phyloP scores from a whole-genome alignment of 2,797 vertebrate species.

The Sebastes taczanowskii region DNA sequence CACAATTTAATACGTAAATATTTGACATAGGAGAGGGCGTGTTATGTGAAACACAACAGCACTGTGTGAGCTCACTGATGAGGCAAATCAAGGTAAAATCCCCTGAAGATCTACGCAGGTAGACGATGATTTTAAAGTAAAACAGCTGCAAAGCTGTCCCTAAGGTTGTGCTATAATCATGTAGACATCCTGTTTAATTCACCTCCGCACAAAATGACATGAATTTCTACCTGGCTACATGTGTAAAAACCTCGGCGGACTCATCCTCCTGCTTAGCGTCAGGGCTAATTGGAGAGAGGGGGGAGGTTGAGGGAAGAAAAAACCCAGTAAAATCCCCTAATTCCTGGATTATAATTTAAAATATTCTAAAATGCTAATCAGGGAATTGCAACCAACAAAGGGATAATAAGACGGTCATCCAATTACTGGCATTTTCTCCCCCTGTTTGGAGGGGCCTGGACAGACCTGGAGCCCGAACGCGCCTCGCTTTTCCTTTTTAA shows the following conservation, averaged over 20 bases:
- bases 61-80: background rate
- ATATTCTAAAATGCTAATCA: constrained; percentile 86
- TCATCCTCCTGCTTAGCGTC: constrained; percentile 61
- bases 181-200: constrained; percentile 18
- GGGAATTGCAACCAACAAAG: constrained; percentile 84
- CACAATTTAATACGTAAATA: constrained; percentile 83
- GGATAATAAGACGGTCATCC: constrained; percentile 84
- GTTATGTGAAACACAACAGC: constrained; percentile 19
- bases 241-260: constrained; percentile 42
- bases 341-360: constrained; percentile 85
- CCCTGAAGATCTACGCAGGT: background rate
- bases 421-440: constrained; percentile 75
- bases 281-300: constrained; percentile 73
- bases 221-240: constrained; percentile 46
- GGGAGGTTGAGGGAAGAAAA: constrained; percentile 19
- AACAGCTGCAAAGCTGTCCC: background rate
- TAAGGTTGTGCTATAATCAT: background rate
- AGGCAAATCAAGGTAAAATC: constrained; percentile 5
- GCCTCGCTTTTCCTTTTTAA: constrained; percentile 49
- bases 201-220: constrained; percentile 15
- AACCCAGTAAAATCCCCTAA: constrained; percentile 75
- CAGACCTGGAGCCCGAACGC: constrained; percentile 61
- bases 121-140: background rate
- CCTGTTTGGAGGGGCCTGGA: constrained; percentile 59
- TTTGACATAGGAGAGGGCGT: constrained; percentile 78